Evolutionary conservation across 2,113 vertebrate genomes (phyloP), one percentile per base, ranked within the genome.

Genomic region (Colossoma macropomum): DNA sequence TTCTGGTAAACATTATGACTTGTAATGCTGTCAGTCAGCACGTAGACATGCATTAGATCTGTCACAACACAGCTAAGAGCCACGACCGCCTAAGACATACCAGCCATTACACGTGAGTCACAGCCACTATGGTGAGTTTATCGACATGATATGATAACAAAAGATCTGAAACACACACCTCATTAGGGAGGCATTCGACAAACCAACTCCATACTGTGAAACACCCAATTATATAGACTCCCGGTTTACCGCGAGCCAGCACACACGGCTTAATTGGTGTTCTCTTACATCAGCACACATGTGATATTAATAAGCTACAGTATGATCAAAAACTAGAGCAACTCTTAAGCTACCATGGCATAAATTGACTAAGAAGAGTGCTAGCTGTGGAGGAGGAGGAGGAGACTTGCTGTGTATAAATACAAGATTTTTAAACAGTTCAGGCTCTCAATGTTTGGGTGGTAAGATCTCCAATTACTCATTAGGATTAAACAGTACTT

Each of bases 171-270:
- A 21, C 27, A 21, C 41, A 32, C 48, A 38, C 45, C 38, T 76
- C 12, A 15, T 45, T 45, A 70, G 54, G 28, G 27, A 41, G 27
- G 32, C 32, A 41, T 17, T 71, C 68, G 13, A 38, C 11, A 52
- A 8, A 27, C 32, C 13, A 48, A 74, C 16, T 41, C 41, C 21
- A 25, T 68, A 68, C 25, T 23, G 30, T 30, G 63, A 50, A 75
- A 56, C 28, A 82, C 4, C 41, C 80, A 28, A 7, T 52, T 65
- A 74, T 62, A 65, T 34, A 63, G 27, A 50, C 60, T 19, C 3
- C 66, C 28, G 6, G 34, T 83, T 76, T 77, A 75, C 56, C 77
- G 50, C 23, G 10, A 60, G 34, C 81, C 41, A 30, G 25, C 75
- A 62, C 19, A 30, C 12, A 56, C 15, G 21, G 34, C 60, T 65